Base-by-base conservation (phyloP, 2,888 invertebrate species). In the Agriopis aurantiaria region DNA sequence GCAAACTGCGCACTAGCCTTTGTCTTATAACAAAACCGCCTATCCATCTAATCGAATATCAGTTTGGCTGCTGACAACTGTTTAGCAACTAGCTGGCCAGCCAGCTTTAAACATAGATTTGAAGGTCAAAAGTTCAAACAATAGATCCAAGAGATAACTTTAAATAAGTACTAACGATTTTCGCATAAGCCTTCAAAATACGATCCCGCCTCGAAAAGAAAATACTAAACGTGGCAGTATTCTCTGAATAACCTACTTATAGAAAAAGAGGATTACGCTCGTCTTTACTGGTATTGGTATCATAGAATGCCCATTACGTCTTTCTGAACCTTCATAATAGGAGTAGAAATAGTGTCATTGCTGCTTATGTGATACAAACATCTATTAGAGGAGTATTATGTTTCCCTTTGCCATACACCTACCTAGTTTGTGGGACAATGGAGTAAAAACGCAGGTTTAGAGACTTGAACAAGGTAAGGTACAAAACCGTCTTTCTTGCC, bases 301-400 rank as follows among this genome's bases (percentile, higher is more conserved):
- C 59, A 53, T 53, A 66, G 53, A 62, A 68, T 68, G 57, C 67
- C 62, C 57, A 68, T 68, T 62, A 68, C 61, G 67, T 62, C 45
- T 56, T 61, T 55, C 49, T 45, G 23, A 67, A 62, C 67, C 67
- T 68, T 62, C 57, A 45, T 68, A 62, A 68, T 67, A 68, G 61
- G 56, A 43, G 56, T 33, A 46, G 56, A 56, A 61, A 67, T 61
- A 56, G 57, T 62, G 62, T 45, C 60, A 66, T 62, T 51, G 57
- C 49, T 52, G 45, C 40, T 68, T 62, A 55, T 49, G 52, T 45
- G 57, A 57, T 57, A 68, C 57, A 68, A 61, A 51, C 23, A 68
- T n/a, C 67, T 57, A 61, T 49, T 55, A 45, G 46, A 12, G n/a
- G 14, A 53, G 66, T 66, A 60, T 66, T 60, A 60, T 46, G 53